These are phyloP conservation scores for Clinocottus analis DNA, from an alignment of 2,113 vertebrate species.

Conservation along the genomic window DNA sequence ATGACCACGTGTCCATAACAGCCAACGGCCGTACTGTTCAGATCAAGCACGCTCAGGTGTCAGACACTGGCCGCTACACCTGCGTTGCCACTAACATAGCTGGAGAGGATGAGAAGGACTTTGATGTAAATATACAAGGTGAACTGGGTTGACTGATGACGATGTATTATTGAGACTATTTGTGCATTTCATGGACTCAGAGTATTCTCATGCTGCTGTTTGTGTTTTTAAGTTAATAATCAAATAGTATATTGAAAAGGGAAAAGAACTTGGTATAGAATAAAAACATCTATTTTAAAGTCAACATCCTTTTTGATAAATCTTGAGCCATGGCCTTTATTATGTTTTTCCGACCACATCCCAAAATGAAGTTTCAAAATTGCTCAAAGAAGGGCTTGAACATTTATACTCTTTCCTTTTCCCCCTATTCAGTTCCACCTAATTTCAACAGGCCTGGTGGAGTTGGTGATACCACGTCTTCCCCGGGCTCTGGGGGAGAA, in stretches of 20 bases:
- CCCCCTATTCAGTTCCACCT: slow-evolving; percentile 88
- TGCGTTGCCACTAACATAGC: slow-evolving; percentile 94
- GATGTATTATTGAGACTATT: slow-evolving; percentile 41
- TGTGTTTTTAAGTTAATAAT: background rate
- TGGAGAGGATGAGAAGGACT: slow-evolving; percentile 97
- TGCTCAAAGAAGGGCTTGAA: background rate
- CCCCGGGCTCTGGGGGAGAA: slow-evolving; percentile 75
- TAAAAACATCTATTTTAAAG: background rate
- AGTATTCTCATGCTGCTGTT: slow-evolving; percentile 21
- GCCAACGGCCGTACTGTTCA: slow-evolving; percentile 87
- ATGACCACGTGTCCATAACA: slow-evolving; percentile 85
- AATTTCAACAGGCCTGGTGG: slow-evolving; percentile 86
- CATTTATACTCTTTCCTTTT: background rate
- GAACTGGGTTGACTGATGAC: slow-evolving; percentile 77
- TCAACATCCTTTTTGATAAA: background rate
- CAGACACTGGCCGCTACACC: slow-evolving; percentile 94
- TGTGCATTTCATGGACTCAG: slow-evolving; percentile 16
- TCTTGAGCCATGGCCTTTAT: accelerated
- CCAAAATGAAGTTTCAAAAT: background rate
- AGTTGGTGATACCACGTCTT: slow-evolving; percentile 77
- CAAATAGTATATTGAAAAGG: background rate
- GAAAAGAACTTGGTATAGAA: background rate
- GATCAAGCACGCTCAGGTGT: slow-evolving; percentile 90
- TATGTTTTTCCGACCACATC: background rate
- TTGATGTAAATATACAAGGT: slow-evolving; percentile 99